Percentiles rank a stretch among this genome's conserved stretches.
Evolutionary conservation across 2,797 vertebrate species (phyloP).

Genomic region (Dipus sagitta): DNA sequence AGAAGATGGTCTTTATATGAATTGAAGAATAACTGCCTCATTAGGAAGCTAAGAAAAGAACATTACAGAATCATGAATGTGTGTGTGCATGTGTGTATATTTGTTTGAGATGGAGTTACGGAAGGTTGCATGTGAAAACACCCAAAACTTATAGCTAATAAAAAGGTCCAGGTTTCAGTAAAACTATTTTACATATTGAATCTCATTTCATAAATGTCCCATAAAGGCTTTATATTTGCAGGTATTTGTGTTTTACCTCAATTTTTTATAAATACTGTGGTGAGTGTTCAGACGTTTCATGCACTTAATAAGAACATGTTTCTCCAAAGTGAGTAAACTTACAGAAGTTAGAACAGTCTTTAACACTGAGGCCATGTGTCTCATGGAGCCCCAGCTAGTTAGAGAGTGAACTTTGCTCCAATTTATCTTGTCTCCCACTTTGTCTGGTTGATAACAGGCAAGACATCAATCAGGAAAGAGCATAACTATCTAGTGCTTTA

Average conservation of each 20-base stretch:
- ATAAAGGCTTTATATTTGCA: neutral
- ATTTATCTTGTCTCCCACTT: constrained; percentile 66
- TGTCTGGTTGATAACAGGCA: constrained; percentile 75
- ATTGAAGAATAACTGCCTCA: neutral
- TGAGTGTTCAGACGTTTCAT: neutral
- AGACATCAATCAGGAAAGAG: constrained; percentile 73
- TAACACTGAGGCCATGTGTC: neutral
- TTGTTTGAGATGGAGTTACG: neutral
- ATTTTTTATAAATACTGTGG: constrained; percentile 43
- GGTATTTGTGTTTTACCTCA: constrained; percentile 37
- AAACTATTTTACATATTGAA: neutral
- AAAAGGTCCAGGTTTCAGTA: neutral
- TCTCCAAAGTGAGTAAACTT: constrained; percentile 46
- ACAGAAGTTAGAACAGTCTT: constrained; percentile 5
- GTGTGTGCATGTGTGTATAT: neutral
- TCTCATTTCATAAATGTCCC: neutral
- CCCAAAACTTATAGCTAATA: neutral
- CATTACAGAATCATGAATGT: neutral
- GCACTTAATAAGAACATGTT: neutral
- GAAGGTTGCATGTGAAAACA: neutral
- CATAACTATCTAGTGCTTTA: constrained; percentile 67
- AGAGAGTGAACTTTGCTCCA: constrained; percentile 65
- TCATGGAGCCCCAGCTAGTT: constrained; percentile 46
- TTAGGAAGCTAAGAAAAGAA: neutral
- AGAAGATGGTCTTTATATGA: neutral